These are phyloP conservation scores for Ormyrus thymus DNA, from an alignment of 2,888 invertebrate species.

Conservation along the genomic window DNA sequence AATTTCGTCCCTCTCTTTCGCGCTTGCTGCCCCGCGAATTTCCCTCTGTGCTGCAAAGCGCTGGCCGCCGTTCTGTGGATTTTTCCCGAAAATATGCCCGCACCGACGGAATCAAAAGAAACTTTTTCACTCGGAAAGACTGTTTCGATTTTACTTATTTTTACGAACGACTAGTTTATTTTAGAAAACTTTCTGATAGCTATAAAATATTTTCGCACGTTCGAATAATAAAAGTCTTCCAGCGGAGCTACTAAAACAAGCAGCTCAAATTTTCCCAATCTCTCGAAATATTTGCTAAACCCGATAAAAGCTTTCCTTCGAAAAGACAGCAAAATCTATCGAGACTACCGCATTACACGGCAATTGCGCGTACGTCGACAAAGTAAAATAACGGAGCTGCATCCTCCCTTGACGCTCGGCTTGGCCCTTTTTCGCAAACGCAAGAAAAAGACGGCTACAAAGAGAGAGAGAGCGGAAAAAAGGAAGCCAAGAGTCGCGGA, in stretches of 20 bases:
- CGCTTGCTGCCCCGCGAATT: background rate
- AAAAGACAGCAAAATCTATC: no score
- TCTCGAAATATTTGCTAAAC: no score
- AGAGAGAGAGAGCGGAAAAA: slow-evolving; percentile 9
- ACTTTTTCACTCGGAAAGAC: no score
- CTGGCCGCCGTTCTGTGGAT: slow-evolving; percentile 39
- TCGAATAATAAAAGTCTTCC: no score
- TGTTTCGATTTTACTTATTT: no score
- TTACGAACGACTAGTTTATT: no score
- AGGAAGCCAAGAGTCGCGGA: slow-evolving; percentile 11
- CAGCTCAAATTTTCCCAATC: no score
- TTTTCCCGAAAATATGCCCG: slow-evolving; percentile 39
- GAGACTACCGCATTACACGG: no score
- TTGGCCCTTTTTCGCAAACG: slow-evolving; percentile 51
- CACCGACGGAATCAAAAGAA: background rate
- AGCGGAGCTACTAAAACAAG: no score
- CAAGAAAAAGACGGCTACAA: background rate
- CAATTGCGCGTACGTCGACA: background rate
- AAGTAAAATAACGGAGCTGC: slow-evolving; percentile 11
- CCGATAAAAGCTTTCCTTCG: no score
- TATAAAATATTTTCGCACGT: no score
- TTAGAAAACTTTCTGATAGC: no score
- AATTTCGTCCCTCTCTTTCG: slow-evolving; percentile 35
- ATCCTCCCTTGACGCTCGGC: slow-evolving; percentile 53
- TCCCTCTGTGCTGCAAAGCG: background rate